Percentiles rank a stretch among this genome's conserved stretches.
Conservation (phyloP, 2,888 invertebrate genomes). For the Hypolimnas misippus region DNA sequence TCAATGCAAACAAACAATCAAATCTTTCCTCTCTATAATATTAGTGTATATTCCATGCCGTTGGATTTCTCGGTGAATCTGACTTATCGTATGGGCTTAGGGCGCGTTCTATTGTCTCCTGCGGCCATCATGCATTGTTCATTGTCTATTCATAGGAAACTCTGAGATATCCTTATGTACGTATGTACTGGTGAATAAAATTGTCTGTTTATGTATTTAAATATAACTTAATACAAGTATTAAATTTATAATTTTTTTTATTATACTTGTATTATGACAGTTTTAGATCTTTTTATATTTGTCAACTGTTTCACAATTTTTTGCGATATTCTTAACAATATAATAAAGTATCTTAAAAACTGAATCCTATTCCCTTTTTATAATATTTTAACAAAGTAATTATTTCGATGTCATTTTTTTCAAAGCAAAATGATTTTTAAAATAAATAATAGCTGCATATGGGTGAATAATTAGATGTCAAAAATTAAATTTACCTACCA, state of each 20-base stretch:
- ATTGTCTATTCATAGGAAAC: constrained; percentile 62
- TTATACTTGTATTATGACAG: constrained; percentile 1
- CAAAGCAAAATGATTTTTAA: no score
- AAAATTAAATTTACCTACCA: not conserved
- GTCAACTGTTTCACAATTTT: not conserved
- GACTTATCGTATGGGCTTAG: constrained; percentile 57
- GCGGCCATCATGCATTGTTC: constrained; percentile 70
- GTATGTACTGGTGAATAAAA: constrained; percentile 17
- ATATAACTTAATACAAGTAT: not conserved
- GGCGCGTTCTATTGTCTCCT: constrained; percentile 61
- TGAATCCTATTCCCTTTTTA: no score
- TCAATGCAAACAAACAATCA: no score
- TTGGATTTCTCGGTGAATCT: constrained; percentile 51
- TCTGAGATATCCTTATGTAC: constrained; percentile 27
- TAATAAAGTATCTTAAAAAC: not conserved
- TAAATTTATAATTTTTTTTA: no score
- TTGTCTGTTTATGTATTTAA: constrained; percentile 20
- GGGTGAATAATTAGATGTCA: no score
- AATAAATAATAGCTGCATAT: no score
- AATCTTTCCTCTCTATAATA: no score
- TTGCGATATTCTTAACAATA: not conserved
- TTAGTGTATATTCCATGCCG: constrained; percentile 48
- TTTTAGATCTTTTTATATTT: constrained; percentile 1
- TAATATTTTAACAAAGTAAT: no score
- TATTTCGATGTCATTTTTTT: no score